Evolutionary conservation across 2,113 vertebrate species (phyloP).

Genomic region (Sinocyclocheilus grahami): DNA sequence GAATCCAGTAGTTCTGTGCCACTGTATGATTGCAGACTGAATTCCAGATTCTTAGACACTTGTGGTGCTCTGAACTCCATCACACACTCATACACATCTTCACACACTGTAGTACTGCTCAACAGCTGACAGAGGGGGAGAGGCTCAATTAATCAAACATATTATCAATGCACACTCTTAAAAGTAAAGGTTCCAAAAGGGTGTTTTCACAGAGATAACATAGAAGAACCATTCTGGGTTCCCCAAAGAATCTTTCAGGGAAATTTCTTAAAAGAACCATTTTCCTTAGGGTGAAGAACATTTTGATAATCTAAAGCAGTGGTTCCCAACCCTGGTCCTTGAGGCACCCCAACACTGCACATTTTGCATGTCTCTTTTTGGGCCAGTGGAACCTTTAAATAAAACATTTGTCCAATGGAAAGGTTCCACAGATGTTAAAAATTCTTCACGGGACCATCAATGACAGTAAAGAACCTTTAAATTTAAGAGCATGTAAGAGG

Average conservation of each 20-base stretch:
- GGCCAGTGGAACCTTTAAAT: too few species aligned
- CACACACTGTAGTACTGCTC: slow-evolving; percentile 41
- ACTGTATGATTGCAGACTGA: slow-evolving; percentile 42
- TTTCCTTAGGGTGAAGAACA: too few species aligned
- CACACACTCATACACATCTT: slow-evolving; percentile 36
- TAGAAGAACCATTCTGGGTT: not conserved
- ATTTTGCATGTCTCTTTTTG: too few species aligned
- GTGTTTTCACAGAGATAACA: not conserved
- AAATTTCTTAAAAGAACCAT: not conserved
- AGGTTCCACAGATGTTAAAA: too few species aligned
- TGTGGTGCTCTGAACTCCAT: slow-evolving; percentile 29
- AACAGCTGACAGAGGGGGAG: slow-evolving; percentile 42
- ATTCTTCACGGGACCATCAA: too few species aligned
- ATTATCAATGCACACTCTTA: too few species aligned
- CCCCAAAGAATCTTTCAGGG: not conserved
- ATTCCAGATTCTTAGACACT: slow-evolving; percentile 16
- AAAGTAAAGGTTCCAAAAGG: too few species aligned
- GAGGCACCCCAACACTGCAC: too few species aligned
- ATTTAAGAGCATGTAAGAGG: not conserved
- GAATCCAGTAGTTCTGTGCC: slow-evolving; percentile 22
- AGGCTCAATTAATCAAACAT: slow-evolving; percentile 31
- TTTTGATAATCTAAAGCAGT: too few species aligned
- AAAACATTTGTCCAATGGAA: too few species aligned
- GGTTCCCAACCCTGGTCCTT: too few species aligned
- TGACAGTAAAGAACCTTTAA: too few species aligned